Conservation (phyloP, 2,888 invertebrate genomes). For the Calliphora vomitoria region DNA sequence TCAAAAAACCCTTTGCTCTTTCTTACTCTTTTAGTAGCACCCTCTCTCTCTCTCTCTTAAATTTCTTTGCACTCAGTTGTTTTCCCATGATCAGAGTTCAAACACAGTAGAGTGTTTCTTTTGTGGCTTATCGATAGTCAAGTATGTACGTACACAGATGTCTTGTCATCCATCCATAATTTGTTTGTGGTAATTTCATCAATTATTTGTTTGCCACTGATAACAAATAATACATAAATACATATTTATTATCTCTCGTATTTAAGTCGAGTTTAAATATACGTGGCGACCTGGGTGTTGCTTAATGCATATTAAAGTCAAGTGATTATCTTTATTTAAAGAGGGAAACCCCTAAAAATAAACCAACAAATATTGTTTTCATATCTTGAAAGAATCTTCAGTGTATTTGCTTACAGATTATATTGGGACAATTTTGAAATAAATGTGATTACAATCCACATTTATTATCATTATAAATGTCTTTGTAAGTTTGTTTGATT, state of each 20-base stretch:
- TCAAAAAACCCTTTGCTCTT: not conserved
- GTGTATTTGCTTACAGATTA: too few relatives aligned
- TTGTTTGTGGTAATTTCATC: slow-evolving; percentile 40
- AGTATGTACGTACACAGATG: not conserved
- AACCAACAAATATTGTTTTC: not conserved
- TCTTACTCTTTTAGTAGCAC: not conserved
- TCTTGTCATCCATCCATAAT: not conserved
- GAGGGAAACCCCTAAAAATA: slow-evolving; percentile 29
- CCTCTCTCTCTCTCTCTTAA: not conserved
- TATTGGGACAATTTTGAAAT: too few relatives aligned
- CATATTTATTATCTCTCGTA: slow-evolving; percentile 18
- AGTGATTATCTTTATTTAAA: not conserved
- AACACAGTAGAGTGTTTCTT: not conserved
- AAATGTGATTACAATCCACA: too few relatives aligned
- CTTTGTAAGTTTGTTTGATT: too few relatives aligned
- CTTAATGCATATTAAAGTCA: not conserved
- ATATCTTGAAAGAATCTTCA: not conserved
- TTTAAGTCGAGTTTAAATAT: not conserved
- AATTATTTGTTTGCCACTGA: slow-evolving; percentile 44
- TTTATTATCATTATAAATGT: too few relatives aligned
- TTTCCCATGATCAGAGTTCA: slow-evolving; percentile 4
- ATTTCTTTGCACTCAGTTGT: not conserved
- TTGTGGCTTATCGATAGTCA: slow-evolving; percentile 1
- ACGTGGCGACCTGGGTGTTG: not conserved
- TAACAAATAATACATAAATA: slow-evolving; percentile 14